Percentiles rank a stretch among this genome's conserved stretches.
Conservation (phyloP, 2,113 vertebrate species). For the Rallus limicola region DNA sequence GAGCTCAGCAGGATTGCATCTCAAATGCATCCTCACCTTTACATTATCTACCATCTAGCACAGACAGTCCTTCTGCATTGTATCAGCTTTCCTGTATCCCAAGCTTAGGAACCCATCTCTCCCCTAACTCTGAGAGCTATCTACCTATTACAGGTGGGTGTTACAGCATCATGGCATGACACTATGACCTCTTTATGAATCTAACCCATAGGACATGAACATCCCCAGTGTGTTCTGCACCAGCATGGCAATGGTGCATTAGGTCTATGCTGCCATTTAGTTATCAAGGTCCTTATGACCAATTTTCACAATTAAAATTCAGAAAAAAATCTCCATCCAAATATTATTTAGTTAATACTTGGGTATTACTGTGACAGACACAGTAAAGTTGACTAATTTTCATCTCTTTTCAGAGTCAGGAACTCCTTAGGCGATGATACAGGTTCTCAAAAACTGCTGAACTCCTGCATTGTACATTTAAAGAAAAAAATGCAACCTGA, state of each 20-base stretch:
- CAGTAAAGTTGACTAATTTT: not conserved
- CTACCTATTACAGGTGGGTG: not conserved
- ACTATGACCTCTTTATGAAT: not conserved
- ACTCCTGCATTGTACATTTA: not conserved
- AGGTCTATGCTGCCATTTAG: not conserved
- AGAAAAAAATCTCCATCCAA: not conserved
- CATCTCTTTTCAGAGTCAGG: not conserved
- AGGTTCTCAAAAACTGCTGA: slow-evolving; percentile 34
- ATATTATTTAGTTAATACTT: not conserved
- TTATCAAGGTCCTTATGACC: not conserved
- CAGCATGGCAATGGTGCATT: not conserved
- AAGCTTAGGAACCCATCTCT: not conserved
- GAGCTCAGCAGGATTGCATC: not conserved
- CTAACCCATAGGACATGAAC: not conserved
- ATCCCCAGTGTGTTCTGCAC: not conserved
- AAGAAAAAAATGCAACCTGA: slow-evolving; percentile 2
- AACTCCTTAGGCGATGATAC: not conserved
- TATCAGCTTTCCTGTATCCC: not conserved
- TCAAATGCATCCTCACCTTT: not conserved
- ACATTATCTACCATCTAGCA: not conserved
- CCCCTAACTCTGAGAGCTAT: not conserved
- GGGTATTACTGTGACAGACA: not conserved
- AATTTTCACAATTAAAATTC: not conserved
- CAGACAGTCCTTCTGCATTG: not conserved
- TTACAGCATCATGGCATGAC: not conserved